Conservation (phyloP, 2,113 vertebrate species). For the Atrichornis clamosus region DNA sequence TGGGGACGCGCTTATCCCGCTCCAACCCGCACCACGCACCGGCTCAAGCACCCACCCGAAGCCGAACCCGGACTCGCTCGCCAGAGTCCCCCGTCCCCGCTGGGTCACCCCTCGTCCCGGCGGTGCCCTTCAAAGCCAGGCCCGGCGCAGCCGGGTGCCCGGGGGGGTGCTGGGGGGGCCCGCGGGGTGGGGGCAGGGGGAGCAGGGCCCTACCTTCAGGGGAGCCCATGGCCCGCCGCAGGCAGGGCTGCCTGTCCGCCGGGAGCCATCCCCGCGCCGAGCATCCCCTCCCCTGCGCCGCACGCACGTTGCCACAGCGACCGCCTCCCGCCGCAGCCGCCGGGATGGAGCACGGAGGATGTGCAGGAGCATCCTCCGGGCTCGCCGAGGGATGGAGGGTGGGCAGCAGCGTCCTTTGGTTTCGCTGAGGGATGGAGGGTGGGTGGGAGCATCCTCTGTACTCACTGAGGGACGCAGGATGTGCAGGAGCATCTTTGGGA, state of each 20-base stretch:
- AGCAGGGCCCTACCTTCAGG: conserved; percentile 42
- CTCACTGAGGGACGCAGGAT: fast-evolving
- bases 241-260: not conserved
- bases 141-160: no score
- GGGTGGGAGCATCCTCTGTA: not conserved
- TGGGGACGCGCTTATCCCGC: not conserved
- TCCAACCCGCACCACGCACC: not conserved
- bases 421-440: not conserved
- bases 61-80: fast-evolving
- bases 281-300: conserved; percentile 54
- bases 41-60: fast-evolving
- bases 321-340: conserved; percentile 33
- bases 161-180: no score
- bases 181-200: not conserved
- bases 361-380: not conserved
- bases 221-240: not conserved
- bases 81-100: fast-evolving
- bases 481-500: not conserved
- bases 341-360: not conserved
- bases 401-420: not conserved
- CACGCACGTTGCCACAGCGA: conserved; percentile 59
- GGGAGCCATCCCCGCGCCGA: conserved; percentile 44
- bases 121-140: not conserved
- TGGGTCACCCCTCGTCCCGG: not conserved
- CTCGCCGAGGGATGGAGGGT: not conserved